Evolutionary conservation across 1,140 invertebrate genomes (phyloP).

Genomic region (Pseudomyrmex sp.): DNA sequence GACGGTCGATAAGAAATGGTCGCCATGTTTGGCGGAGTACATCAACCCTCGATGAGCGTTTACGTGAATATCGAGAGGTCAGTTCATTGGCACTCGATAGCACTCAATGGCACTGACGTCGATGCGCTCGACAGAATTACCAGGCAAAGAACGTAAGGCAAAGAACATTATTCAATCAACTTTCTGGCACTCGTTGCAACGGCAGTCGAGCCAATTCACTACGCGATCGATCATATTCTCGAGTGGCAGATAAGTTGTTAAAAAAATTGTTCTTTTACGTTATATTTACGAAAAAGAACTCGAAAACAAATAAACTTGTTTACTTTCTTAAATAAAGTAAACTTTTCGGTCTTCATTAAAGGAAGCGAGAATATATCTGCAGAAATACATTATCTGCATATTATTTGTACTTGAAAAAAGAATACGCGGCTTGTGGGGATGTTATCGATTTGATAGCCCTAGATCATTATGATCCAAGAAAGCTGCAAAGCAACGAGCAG

Average conservation of each 20-base stretch:
- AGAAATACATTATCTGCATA: no score
- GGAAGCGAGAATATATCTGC: no score
- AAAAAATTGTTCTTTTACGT: neutral
- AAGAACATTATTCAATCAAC: conserved; percentile 42
- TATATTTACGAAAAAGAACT: neutral
- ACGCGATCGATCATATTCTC: conserved; percentile 19
- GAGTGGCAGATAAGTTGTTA: neutral
- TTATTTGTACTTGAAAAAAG: no score
- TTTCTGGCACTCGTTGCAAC: conserved; percentile 57
- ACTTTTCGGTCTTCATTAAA: no score
- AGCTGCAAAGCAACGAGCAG: conserved; percentile 64
- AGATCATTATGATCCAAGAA: conserved; percentile 36
- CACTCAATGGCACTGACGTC: conserved; percentile 41
- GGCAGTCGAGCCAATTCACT: conserved; percentile 30
- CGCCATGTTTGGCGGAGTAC: neutral
- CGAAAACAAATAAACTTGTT: neutral
- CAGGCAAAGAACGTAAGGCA: conserved; percentile 5
- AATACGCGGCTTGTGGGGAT: no score
- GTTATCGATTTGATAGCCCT: conserved; percentile 5
- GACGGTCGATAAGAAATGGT: neutral
- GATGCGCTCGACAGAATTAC: conserved; percentile 40
- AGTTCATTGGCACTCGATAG: conserved; percentile 63
- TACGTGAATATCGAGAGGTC: conserved; percentile 46
- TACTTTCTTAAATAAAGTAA: neutral
- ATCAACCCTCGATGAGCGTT: conserved; percentile 7